Base-by-base conservation (phyloP, 2,113 vertebrate genomes). In the Varanus salvator region DNA sequence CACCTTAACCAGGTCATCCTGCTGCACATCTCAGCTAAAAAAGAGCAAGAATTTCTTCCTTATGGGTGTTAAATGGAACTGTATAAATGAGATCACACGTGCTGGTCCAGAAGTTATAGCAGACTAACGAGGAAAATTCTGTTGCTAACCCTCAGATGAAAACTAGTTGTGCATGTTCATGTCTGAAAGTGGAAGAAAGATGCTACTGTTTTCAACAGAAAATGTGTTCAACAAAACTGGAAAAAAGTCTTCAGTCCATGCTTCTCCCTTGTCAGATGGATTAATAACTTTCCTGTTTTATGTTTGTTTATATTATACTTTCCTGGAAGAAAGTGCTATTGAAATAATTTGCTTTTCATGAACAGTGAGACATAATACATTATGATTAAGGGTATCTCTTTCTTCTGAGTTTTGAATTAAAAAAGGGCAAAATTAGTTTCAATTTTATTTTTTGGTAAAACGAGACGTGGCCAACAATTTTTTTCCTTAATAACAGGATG, bases 241-340 rank as follows among this genome's bases (percentile, higher is more conserved):
- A 72, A 44, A 84, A 85, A 25, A 31, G 6, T 75, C 31, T 52
- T 88, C 9, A 69, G 48, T 71, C 15, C 31, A 54, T 34, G 64
- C 48, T 52, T 88, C 34, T 17, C 19, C 15, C 34, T 25, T 87
- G 44, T 8, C 77, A 77, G 38, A 87, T 87, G 34, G 38, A 69
- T 87, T 80, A 31, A 54, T 52, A 80, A 66, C 21, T 23, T 87
- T 78, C 27, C 74, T 50, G 3, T 84, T 80, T n/a, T 14, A 27
- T 90, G 89, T 71, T 90, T 87, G 21, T 91, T 80, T 74, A 72
- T 25, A n/a, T 27, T 93, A 68, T 34, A n/a, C 57, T 86, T n/a
- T 29, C 84, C 0, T 57, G 38, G 54, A 27, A 50, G 38, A 87
- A 48, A 80, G 77, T 27, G n/a, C 48, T 11, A 19, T 23, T 80